Evolutionary conservation across 1,140 invertebrate genomes (phyloP), one percentile per base, ranked within the genome.

Genomic region (Amyelois transitella): DNA sequence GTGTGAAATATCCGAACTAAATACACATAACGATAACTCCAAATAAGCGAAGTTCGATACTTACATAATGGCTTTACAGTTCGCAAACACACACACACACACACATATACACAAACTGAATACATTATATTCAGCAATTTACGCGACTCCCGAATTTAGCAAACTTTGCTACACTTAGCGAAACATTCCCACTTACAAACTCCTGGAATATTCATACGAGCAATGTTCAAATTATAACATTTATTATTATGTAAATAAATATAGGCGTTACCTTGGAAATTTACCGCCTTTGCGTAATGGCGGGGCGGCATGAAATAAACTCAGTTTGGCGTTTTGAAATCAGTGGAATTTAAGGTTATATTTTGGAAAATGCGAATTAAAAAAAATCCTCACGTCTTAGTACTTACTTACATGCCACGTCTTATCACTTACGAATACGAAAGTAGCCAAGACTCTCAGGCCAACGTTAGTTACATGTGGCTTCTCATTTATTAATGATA

Each of bases 231-330:
- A 66, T 58, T 63, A 38, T 38, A 67, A 53, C 55, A 53, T 58
- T 51, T 57, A 58, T 57, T 64, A 64, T 60, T 63, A 60, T 57
- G 56, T 59, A 57, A 59, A 62, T 56, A 62, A 62, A 58, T 52
- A 54, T 52, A 14, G 44, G 43, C 38, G 19, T 24, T 45, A 60
- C 20, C 18, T 21, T 22, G 19, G 17, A 25, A 60, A 64, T 64
- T 60, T 65, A 61, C 32, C 58, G 49, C 22, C 18, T 18, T 54
- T 45, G 20, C 25, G n/a, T 60, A 62, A 59, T 66, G 45, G 45
- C n/a, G 32, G 32, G 22, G n/a, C n/a, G n/a, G 8, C n/a, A 14
- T 14, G 32, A 6, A 38, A 38, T 38, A 8, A 38, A 38, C 32
- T n/a, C n/a, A n/a, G n/a, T n/a, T n/a, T n/a, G n/a, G n/a, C n/a